Evolutionary conservation across 2,888 invertebrate genomes (phyloP).

Genomic region (Brachycybe producta): DNA sequence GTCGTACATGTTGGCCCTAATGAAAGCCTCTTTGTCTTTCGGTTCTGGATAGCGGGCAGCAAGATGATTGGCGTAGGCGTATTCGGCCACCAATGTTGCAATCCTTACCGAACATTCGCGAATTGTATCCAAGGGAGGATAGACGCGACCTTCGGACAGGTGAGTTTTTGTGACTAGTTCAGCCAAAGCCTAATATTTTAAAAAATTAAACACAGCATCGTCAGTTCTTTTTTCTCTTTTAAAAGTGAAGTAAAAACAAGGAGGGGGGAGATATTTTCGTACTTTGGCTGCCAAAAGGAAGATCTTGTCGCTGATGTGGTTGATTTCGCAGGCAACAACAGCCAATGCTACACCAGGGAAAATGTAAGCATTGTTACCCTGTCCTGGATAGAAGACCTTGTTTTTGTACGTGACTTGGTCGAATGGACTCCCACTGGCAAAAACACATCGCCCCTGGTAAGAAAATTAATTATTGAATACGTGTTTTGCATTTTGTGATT

Average conservation of each 20-base stretch:
- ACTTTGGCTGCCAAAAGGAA: slow-evolving; percentile 52
- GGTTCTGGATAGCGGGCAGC: slow-evolving; percentile 43
- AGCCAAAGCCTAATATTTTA: slow-evolving; percentile 50
- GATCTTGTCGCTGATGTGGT: slow-evolving; percentile 40
- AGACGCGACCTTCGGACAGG: slow-evolving; percentile 70
- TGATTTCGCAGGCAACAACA: slow-evolving; percentile 77
- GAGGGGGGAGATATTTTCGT: neutral
- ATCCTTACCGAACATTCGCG: slow-evolving; percentile 76
- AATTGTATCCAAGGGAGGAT: slow-evolving; percentile 75
- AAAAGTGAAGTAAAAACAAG: no score
- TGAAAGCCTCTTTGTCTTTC: slow-evolving; percentile 38
- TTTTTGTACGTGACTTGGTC: slow-evolving; percentile 65
- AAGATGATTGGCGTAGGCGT: slow-evolving; percentile 58
- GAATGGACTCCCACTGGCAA: slow-evolving; percentile 94
- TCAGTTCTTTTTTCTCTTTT: neutral
- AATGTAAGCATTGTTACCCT: slow-evolving; percentile 96
- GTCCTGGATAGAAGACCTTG: slow-evolving; percentile 75
- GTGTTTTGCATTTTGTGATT: neutral
- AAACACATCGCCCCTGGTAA: slow-evolving; percentile 73
- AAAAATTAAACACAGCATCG: neutral
- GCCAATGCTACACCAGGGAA: slow-evolving; percentile 91
- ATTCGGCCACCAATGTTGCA: slow-evolving; percentile 64
- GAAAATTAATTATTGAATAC: neutral
- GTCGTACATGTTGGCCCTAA: slow-evolving; percentile 36
- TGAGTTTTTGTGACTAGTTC: slow-evolving; percentile 66